phyloP scores from a whole-genome alignment of 1,140 invertebrate species.

The Sminthurides bifidus region DNA sequence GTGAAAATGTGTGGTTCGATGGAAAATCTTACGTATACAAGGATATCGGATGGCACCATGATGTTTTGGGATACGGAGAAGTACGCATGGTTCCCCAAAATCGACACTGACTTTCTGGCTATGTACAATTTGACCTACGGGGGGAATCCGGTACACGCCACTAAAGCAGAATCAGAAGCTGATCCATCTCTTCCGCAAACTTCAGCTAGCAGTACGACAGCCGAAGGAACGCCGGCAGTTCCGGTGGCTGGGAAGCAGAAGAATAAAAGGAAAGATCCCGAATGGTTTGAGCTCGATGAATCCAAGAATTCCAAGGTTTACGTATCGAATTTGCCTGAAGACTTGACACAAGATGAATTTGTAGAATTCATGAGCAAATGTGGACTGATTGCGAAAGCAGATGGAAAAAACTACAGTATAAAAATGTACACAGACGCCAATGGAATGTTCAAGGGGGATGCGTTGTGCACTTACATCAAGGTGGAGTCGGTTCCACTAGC shows the following conservation, averaged over 20 bases:
- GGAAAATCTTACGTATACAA: not conserved
- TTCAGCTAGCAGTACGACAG: conserved; percentile 32
- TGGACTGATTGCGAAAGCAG: conserved; percentile 78
- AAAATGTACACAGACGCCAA: conserved; percentile 83
- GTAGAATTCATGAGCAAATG: conserved; percentile 88
- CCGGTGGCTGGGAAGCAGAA: conserved; percentile 33
- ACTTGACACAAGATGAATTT: conserved; percentile 81
- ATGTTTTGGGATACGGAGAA: conserved; percentile 9
- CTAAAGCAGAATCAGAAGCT: not conserved
- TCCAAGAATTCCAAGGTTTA: conserved; percentile 95
- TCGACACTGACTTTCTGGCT: conserved; percentile 94
- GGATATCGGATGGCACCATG: not conserved
- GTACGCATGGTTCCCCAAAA: conserved; percentile 37
- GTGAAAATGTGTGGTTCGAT: not conserved
- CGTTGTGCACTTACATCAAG: conserved; percentile 92
- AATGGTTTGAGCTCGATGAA: conserved; percentile 90
- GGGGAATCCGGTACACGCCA: conserved; percentile 47
- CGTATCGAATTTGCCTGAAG: conserved; percentile 78
- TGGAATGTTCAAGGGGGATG: conserved; percentile 86
- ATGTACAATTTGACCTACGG: conserved; percentile 93
- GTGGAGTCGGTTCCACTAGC: conserved; percentile 90
- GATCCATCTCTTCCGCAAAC: conserved; percentile 36
- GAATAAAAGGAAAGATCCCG: conserved; percentile 36
- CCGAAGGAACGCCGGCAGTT: conserved; percentile 33
- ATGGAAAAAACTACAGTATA: conserved; percentile 73